Evolutionary conservation across 1,140 invertebrate species (phyloP), one percentile per base, ranked within the genome.

Genomic region (Samia ricini): DNA sequence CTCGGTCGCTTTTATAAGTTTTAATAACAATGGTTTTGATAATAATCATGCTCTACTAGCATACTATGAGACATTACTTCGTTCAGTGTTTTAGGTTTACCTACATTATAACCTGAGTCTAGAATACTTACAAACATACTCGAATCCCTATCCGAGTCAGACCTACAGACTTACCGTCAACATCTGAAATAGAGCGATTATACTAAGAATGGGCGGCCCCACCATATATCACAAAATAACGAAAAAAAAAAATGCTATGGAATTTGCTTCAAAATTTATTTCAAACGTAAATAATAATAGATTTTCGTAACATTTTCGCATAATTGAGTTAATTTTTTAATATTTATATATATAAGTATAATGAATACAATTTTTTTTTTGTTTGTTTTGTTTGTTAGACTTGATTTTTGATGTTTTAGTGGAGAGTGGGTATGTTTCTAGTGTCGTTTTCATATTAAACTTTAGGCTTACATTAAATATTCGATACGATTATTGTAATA

Each of bases 91-190:
- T n/a, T n/a, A n/a, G n/a, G n/a, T n/a, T n/a, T n/a, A 77, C 74
- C 79, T 80, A 79, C 74, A 56, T 65, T 55, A 49, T 56, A 15
- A 42, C 54, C 65, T 67, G 56, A 64, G 62, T 61, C 59, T 51
- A 49, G 18, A 49, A 70, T 76, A 78, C 76, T 78, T 71, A 76
- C 73, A 71, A 71, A 33, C 20, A 23, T 56, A 60, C 64, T 64
- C 61, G n/a, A n/a, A n/a, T 68, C 36, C 76, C 76, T 76, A 80
- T 77, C 77, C 79, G 74, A 71, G 71, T 77, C 78, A 74, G 77
- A 85, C 79, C 83, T 88, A 88, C 33, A n/a, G 70, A 89, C 87
- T 89, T 89, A 89, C 85, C 85, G 87, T 89, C 81, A 90, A 85
- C 85, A 88, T 88, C 88, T 88, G 84, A 85, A 90, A 90, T 85